Evolutionary conservation across 2,797 vertebrate species (phyloP).

Genomic region (Sphenodon punctatus): DNA sequence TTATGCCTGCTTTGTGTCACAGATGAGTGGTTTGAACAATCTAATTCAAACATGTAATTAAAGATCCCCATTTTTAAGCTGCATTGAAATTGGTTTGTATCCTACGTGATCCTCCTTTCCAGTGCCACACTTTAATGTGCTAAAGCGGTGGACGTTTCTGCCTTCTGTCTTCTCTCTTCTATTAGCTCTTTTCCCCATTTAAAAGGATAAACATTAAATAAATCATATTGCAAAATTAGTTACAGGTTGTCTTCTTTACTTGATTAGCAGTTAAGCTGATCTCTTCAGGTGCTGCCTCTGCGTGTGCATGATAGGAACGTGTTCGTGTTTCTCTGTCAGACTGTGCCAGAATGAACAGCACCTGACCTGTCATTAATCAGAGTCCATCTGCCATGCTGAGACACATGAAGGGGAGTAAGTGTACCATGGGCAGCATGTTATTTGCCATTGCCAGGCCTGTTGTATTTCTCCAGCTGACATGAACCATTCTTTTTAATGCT

Average conservation of each 20-base stretch:
- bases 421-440: background rate
- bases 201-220: accelerated
- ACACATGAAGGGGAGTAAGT: background rate
- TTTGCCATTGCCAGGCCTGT: background rate
- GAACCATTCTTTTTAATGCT: background rate
- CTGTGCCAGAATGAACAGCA: background rate
- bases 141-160: slow-evolving; percentile 14
- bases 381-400: accelerated
- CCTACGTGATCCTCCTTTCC: slow-evolving; percentile 13
- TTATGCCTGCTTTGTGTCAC: background rate
- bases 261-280: accelerated
- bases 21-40: background rate
- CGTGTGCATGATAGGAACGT: accelerated
- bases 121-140: slow-evolving; percentile 14
- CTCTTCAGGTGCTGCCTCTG: background rate
- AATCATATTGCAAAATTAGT: background rate
- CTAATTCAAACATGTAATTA: slow-evolving; percentile 53
- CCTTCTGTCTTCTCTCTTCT: background rate
- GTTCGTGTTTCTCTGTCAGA: background rate
- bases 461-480: accelerated
- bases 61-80: slow-evolving; percentile 11
- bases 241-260: background rate
- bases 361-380: background rate
- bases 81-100: slow-evolving; percentile 53
- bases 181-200: background rate